Conservation (phyloP, 2,888 invertebrate genomes). For the Agrochola macilenta region DNA sequence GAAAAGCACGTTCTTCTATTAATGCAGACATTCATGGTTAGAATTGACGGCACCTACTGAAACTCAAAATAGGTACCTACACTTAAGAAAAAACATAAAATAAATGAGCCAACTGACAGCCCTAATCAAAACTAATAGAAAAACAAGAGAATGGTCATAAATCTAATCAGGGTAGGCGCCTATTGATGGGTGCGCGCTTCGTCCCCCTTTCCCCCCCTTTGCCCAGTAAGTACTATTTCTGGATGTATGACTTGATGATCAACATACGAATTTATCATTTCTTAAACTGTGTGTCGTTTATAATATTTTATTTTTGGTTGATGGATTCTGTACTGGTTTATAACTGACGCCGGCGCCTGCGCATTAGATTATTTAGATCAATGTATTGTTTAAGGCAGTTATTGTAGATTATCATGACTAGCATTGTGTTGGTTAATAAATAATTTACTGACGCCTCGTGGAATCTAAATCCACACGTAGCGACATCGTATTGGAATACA, state of each 20-base stretch:
- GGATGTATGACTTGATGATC: conserved; percentile 52
- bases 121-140: conserved; percentile 74
- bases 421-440: not conserved
- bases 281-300: conserved; percentile 41
- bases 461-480: not conserved
- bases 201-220: not conserved
- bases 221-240: conserved; percentile 47
- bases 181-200: conserved; percentile 49
- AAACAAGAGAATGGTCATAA: conserved; percentile 76
- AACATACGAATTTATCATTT: conserved; percentile 47
- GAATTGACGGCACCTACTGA: conserved; percentile 7
- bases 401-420: conserved; percentile 17
- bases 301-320: conserved; percentile 51
- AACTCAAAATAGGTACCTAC: not conserved
- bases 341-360: conserved; percentile 20
- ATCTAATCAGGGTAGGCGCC: conserved; percentile 79
- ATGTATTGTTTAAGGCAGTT: conserved; percentile 25
- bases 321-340: conserved; percentile 11
- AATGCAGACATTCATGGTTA: conserved; percentile 6
- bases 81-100: conserved; percentile 10
- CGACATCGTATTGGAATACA: not conserved
- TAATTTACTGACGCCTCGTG: not conserved
- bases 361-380: conserved; percentile 21
- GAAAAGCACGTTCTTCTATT: conserved; percentile 34
- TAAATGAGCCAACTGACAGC: conserved; percentile 63